These are phyloP conservation scores for Drosophila subpulchrella DNA, from an alignment of 1,140 invertebrate genomes.

Conservation along the genomic window DNA sequence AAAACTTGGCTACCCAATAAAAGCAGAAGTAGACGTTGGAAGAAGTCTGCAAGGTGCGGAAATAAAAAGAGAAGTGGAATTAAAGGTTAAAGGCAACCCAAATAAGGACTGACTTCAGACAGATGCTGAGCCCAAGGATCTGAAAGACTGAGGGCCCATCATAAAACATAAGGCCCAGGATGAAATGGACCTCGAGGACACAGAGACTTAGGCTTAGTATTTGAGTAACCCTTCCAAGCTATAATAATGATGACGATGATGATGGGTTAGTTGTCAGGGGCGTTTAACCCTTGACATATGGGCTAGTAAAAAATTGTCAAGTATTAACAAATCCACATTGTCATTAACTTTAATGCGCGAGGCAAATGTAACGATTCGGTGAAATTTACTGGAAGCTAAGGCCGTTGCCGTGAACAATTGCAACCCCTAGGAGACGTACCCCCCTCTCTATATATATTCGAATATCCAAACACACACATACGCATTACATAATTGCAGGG, in stretches of 20 bases:
- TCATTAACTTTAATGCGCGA: conserved; percentile 71
- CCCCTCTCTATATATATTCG: background rate
- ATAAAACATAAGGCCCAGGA: conserved; percentile 62
- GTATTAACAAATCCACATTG: conserved; percentile 62
- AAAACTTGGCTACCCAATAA: conserved; percentile 24
- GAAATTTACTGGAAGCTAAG: conserved; percentile 79
- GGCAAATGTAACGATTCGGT: conserved; percentile 80
- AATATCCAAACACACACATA: conserved; percentile 9
- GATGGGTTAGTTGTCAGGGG: conserved; percentile 43
- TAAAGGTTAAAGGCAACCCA: background rate
- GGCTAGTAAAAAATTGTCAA: conserved; percentile 16
- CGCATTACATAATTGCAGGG: conserved; percentile 68
- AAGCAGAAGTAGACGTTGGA: conserved; percentile 4
- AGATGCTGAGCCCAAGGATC: conserved; percentile 17
- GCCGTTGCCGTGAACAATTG: conserved; percentile 17
- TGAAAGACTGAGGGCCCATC: conserved; percentile 12
- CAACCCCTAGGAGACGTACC: conserved; percentile 40
- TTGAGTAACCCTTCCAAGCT: conserved; percentile 44
- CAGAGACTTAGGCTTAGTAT: conserved; percentile 39
- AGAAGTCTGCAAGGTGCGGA: conserved; percentile 20
- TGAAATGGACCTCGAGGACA: conserved; percentile 34
- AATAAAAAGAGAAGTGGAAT: background rate
- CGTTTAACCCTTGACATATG: conserved; percentile 68
- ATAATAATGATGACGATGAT: background rate
- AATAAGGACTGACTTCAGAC: conserved; percentile 6